A percentile compares a stretch with the other conserved stretches of the same genome.
phyloP scores from a whole-genome alignment of 2,888 invertebrate species.

The Aspidiotus destructor region DNA sequence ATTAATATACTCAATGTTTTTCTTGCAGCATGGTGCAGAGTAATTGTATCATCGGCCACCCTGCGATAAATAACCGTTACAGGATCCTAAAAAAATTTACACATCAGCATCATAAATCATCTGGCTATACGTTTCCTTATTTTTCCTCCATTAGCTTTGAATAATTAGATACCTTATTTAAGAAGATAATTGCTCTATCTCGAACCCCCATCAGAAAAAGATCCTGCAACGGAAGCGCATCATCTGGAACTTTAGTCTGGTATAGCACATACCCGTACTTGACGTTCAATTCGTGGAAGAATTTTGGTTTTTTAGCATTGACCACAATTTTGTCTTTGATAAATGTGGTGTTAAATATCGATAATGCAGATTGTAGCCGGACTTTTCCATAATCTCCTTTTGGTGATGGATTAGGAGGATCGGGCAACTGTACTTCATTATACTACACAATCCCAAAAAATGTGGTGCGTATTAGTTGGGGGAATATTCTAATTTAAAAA shows the following conservation, averaged over 20 bases:
- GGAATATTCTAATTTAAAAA: too few species aligned
- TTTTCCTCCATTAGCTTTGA: too few species aligned
- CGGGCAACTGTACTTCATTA: conserved; percentile 40
- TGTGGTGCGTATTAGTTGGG: too few species aligned
- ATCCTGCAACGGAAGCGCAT: conserved; percentile 41
- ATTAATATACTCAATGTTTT: conserved; percentile 43
- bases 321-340: conserved; percentile 30
- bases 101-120: background rate
- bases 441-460: too few species aligned
- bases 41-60: conserved; percentile 8
- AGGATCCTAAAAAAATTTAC: conserved; percentile 26
- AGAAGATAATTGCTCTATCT: conserved; percentile 60
- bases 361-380: conserved; percentile 46
- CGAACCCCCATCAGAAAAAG: conserved; percentile 51
- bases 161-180: conserved; percentile 42
- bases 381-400: conserved; percentile 59
- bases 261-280: conserved; percentile 56
- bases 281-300: conserved; percentile 54
- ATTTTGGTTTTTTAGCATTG: conserved; percentile 43
- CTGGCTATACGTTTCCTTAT: background rate
- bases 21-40: conserved; percentile 36
- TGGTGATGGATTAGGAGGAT: conserved; percentile 49
- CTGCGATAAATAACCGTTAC: conserved; percentile 30
- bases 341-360: conserved; percentile 37
- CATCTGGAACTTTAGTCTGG: conserved; percentile 46